Conservation (phyloP, 2,113 vertebrate species). For the Malurus melanocephalus region DNA sequence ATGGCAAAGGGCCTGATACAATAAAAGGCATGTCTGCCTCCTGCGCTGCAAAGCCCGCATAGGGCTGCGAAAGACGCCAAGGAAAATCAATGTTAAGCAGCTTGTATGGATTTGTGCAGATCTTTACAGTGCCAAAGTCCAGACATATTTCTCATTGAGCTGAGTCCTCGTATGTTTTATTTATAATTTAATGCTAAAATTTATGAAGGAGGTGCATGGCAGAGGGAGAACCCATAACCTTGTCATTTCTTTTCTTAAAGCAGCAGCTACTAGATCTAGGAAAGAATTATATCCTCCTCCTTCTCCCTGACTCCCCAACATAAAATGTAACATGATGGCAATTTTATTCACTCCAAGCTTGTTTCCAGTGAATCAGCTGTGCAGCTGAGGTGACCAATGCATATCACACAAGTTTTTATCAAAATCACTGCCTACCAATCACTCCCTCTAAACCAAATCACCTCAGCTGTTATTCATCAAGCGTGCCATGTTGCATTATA, state of each 20-base stretch:
- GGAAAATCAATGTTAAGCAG: slow-evolving; percentile 66
- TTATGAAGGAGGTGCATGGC: slow-evolving; percentile 45
- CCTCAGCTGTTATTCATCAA: slow-evolving; percentile 45
- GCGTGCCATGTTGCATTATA: slow-evolving; percentile 41
- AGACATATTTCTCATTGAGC: slow-evolving; percentile 60
- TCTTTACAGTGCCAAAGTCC: slow-evolving; percentile 53
- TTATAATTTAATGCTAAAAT: slow-evolving; percentile 63
- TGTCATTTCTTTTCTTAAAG: slow-evolving; percentile 55
- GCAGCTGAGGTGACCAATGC: not conserved
- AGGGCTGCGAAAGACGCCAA: slow-evolving; percentile 50
- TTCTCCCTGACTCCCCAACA: not conserved
- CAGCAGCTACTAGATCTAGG: slow-evolving; percentile 13
- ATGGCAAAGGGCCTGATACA: slow-evolving; percentile 48
- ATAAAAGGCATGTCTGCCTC: slow-evolving; percentile 54
- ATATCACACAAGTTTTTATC: not conserved
- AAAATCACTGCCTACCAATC: slow-evolving; percentile 27
- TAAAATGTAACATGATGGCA: slow-evolving; percentile 2
- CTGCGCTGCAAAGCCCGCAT: not conserved
- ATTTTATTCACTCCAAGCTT: not conserved
- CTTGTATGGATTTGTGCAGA: slow-evolving; percentile 59
- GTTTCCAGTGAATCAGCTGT: not conserved
- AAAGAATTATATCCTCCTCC: not conserved
- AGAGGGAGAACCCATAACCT: slow-evolving; percentile 35
- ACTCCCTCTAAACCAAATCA: slow-evolving; percentile 34
- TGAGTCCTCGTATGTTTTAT: slow-evolving; percentile 52